phyloP scores from a whole-genome alignment of 92 coral and sea anemone species.

The Palythoa heliodiscus region DNA sequence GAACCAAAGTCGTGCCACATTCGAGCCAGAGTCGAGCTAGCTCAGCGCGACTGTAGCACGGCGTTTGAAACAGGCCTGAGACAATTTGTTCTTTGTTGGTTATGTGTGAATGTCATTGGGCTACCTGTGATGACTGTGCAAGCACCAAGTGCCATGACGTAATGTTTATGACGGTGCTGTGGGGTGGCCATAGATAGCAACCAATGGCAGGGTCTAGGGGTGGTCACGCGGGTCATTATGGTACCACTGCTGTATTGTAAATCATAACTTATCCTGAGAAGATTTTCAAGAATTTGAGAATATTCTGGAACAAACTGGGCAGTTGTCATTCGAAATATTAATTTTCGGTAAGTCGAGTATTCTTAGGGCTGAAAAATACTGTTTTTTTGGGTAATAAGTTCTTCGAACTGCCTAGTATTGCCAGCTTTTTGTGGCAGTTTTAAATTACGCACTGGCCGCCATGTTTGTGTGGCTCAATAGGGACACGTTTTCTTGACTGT shows the following conservation, averaged over 20 bases:
- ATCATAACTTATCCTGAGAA: slow-evolving; percentile 34
- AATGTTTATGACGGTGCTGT: slow-evolving; percentile 43
- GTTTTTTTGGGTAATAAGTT: not conserved
- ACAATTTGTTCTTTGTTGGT: not conserved
- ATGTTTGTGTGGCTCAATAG: slow-evolving; percentile 35
- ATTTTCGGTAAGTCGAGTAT: slow-evolving; percentile 12
- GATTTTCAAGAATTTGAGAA: slow-evolving; percentile 32
- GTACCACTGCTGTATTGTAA: slow-evolving; percentile 38
- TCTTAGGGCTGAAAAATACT: not conserved
- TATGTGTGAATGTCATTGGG: not conserved
- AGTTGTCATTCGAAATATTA: slow-evolving; percentile 4
- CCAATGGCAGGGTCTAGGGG: slow-evolving; percentile 46
- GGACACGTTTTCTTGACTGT: slow-evolving; percentile 30
- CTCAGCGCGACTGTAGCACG: too few species aligned
- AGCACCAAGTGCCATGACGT: slow-evolving; percentile 10
- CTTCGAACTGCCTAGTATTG: not conserved
- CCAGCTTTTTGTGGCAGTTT: slow-evolving; percentile 31
- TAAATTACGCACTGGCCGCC: slow-evolving; percentile 49
- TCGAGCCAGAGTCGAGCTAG: too few species aligned
- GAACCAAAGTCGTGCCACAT: too few species aligned
- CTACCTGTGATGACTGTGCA: not conserved
- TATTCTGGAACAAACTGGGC: slow-evolving; percentile 22
- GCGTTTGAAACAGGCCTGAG: too few species aligned
- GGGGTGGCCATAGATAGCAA: slow-evolving; percentile 42
- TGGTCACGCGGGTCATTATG: slow-evolving; percentile 51